Evolutionary conservation across 2,113 vertebrate genomes (phyloP).

Genomic region (Laticauda laticaudata): DNA sequence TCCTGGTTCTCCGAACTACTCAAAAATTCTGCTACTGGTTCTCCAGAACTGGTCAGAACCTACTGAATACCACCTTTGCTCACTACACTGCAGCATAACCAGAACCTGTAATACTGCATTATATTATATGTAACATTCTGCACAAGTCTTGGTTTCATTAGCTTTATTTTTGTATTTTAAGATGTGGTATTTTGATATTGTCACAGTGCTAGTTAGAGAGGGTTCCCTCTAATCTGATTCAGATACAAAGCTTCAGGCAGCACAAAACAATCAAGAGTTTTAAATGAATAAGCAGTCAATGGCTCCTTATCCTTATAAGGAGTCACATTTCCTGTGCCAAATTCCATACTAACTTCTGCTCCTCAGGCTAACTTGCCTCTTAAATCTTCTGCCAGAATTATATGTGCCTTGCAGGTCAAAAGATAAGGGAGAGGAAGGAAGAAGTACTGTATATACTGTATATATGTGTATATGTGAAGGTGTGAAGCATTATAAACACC

Average conservation of each 20-base stretch:
- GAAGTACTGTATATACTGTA: not conserved
- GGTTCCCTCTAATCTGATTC: constrained; percentile 5
- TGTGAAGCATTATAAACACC: not conserved
- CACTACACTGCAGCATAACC: not conserved
- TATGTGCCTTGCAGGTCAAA: not conserved
- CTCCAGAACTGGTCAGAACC: no score
- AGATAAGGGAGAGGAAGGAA: not conserved
- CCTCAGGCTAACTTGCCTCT: not conserved
- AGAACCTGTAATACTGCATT: not conserved
- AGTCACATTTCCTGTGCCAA: constrained; percentile 20
- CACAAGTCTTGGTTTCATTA: constrained; percentile 10
- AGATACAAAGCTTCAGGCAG: not conserved
- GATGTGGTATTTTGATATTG: not conserved
- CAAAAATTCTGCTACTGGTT: no score
- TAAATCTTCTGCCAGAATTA: not conserved
- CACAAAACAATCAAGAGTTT: constrained; percentile 19
- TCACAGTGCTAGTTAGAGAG: not conserved
- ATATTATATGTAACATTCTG: not conserved
- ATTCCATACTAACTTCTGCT: not conserved
- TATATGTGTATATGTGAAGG: not conserved
- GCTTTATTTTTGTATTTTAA: constrained; percentile 13
- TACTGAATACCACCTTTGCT: no score
- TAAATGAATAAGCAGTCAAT: not conserved
- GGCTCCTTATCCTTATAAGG: no score
- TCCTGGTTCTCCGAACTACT: no score